These are phyloP conservation scores for Hydropotes inermis DNA, from an alignment of 2,113 vertebrate genomes.

Conservation along the genomic window DNA sequence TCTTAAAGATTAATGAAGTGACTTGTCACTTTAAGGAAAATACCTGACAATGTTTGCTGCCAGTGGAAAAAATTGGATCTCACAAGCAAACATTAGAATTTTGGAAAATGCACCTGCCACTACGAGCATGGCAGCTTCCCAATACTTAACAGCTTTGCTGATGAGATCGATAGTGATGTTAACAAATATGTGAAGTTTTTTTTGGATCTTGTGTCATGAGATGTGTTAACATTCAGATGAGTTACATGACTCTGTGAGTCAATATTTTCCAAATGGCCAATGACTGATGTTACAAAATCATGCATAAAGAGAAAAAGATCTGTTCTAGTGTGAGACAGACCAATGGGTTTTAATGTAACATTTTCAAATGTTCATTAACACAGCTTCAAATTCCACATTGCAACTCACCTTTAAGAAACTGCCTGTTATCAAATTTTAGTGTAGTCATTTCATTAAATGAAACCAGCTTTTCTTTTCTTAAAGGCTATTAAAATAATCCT, in stretches of 20 bases:
- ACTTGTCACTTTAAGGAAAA: conserved; percentile 22
- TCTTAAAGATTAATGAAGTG: not conserved
- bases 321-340: not conserved
- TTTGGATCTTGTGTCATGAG: not conserved
- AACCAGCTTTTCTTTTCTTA: not conserved
- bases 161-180: not conserved
- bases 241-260: not conserved
- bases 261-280: not conserved
- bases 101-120: not conserved
- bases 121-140: not conserved
- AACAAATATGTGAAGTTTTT: not conserved
- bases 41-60: not conserved
- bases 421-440: not conserved
- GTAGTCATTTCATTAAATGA: not conserved
- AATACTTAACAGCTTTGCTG: not conserved
- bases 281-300: not conserved
- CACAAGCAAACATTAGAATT: not conserved
- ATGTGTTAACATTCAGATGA: not conserved
- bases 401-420: not conserved
- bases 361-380: not conserved
- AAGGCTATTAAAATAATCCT: not conserved
- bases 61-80: not conserved
- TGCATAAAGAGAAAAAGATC: not conserved
- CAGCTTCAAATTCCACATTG: not conserved
- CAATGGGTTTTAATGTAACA: not conserved